These are phyloP conservation scores for Pampus argenteus DNA, from an alignment of 2,797 vertebrate species.

Conservation along the genomic window DNA sequence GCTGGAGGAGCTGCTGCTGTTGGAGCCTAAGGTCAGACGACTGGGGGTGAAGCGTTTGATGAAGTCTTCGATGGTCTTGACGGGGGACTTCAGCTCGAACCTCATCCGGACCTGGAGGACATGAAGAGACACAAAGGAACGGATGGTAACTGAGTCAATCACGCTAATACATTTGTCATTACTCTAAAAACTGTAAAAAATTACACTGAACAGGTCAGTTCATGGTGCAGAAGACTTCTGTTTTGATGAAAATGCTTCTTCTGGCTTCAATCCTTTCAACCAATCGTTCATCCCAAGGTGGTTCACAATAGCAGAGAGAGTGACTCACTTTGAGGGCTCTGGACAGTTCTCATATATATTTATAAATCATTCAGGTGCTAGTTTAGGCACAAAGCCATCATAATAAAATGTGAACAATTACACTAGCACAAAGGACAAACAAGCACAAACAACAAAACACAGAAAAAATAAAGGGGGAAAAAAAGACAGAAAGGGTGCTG, in stretches of 20 bases:
- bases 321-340: conserved; percentile 54
- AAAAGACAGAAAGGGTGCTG: conserved; percentile 9
- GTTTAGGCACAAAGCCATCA: conserved; percentile 54
- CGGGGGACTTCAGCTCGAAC: conserved; percentile 94
- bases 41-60: conserved; percentile 95
- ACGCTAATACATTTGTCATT: not conserved
- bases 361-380: conserved; percentile 67
- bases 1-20: conserved; percentile 92
- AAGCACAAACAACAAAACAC: conserved; percentile 24
- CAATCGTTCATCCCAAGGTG: conserved; percentile 41
- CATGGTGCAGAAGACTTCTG: not conserved
- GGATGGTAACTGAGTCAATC: not conserved
- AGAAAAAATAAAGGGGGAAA: not conserved
- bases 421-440: conserved; percentile 36
- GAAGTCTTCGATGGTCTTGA: conserved; percentile 98
- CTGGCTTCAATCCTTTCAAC: conserved; percentile 24
- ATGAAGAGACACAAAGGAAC: not conserved
- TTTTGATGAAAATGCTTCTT: conserved; percentile 44
- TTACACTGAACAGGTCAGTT: not conserved
- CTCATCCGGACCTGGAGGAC: conserved; percentile 88
- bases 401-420: conserved; percentile 62
- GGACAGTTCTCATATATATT: conserved; percentile 40
- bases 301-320: conserved; percentile 46
- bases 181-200: too few species aligned
- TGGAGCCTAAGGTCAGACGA: conserved; percentile 91